phyloP scores from a whole-genome alignment of 2,797 vertebrate species.

The Lophotriccus pileatus region DNA sequence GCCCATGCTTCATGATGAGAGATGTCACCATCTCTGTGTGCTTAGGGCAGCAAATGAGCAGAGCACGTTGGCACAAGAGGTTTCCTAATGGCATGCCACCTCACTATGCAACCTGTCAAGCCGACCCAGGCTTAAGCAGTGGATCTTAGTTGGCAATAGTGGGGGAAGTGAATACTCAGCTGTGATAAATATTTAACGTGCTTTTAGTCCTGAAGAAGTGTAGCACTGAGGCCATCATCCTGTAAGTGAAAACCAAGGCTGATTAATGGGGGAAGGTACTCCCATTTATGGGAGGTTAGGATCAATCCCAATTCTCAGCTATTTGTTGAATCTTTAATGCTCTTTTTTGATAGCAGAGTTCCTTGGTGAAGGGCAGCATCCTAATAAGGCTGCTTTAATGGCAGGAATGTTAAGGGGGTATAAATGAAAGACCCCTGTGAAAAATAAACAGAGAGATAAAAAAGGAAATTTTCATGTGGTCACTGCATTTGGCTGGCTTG shows the following conservation, averaged over 20 bases:
- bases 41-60: conserved; percentile 36
- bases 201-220: conserved; percentile 70
- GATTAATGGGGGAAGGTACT: conserved; percentile 72
- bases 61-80: conserved; percentile 31
- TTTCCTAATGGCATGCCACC: conserved; percentile 60
- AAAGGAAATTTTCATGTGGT: neutral
- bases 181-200: conserved; percentile 75
- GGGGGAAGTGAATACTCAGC: conserved; percentile 58
- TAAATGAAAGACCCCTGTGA: conserved; percentile 43
- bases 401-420: conserved; percentile 50
- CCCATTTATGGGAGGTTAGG: conserved; percentile 70
- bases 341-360: conserved; percentile 56
- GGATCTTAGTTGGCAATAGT: conserved; percentile 47
- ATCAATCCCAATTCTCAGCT: conserved; percentile 70
- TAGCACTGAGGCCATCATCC: conserved; percentile 61
- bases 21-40: conserved; percentile 16
- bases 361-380: conserved; percentile 55
- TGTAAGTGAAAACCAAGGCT: conserved; percentile 64
- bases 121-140: neutral
- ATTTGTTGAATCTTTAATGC: conserved; percentile 69
- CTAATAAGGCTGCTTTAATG: conserved; percentile 63
- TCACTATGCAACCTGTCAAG: conserved; percentile 39
- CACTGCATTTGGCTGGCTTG: neutral
- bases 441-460: conserved; percentile 43
- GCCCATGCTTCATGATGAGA: conserved; percentile 35